Percentiles rank a stretch among this genome's conserved stretches.
These are phyloP conservation scores for Clytia hemisphaerica DNA, from an alignment of 30 jellyfish, hydroid and myxozoan genomes.

Conservation along the genomic window DNA sequence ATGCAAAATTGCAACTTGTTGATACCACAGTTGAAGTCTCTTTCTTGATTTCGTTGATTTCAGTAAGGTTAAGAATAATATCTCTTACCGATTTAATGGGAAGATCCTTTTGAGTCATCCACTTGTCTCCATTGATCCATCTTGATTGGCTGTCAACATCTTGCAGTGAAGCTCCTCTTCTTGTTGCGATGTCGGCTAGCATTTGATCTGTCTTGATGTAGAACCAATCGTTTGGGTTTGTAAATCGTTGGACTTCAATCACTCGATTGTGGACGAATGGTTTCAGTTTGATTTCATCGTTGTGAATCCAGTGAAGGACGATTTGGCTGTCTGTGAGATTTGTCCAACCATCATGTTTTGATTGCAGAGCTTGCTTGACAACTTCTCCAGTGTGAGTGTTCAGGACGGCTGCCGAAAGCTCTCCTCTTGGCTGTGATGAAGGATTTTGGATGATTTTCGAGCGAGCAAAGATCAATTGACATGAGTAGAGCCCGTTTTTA, in stretches of 20 bases:
- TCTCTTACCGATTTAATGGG: neutral
- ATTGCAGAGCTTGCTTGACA: neutral
- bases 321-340: conserved; percentile 7
- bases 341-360: neutral
- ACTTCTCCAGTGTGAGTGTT: conserved; percentile 10
- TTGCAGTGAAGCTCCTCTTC: conserved; percentile 13
- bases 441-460: neutral
- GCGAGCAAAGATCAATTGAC: conserved; percentile 1
- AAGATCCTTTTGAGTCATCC: neutral
- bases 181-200: no score
- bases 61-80: neutral
- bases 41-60: neutral
- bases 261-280: conserved; percentile 3
- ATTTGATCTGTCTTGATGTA: conserved; percentile 5
- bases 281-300: conserved; percentile 4
- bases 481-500: conserved; percentile 10
- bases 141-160: neutral
- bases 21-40: no score
- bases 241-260: conserved; percentile 2
- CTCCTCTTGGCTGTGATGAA: conserved; percentile 7
- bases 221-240: conserved; percentile 1
- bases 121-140: conserved; percentile 1
- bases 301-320: conserved; percentile 3
- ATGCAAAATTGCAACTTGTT: no score
- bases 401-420: conserved; percentile 7